Evolutionary conservation across 2,113 vertebrate species (phyloP), one percentile per base, ranked within the genome.

Genomic region (Oophaga pumilio): DNA sequence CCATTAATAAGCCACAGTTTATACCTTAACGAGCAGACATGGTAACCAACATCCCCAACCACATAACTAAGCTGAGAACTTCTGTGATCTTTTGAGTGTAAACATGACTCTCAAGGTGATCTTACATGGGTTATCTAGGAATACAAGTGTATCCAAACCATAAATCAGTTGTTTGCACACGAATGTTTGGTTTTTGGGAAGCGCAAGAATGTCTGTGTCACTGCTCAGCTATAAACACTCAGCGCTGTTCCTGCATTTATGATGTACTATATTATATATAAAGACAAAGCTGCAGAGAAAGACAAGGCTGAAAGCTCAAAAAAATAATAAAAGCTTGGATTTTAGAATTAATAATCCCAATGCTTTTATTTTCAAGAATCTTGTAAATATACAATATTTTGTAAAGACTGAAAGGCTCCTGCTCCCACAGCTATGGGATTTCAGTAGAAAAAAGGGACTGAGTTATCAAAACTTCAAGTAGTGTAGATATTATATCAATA

Each of bases 111-210:
- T 78, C 28, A 49, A 64, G 73, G 57, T 24, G 60, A 64, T 52
- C 74, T 66, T 33, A 17, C 66, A 49, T 49, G 59, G 56, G 49
- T 78, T 68, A 79, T 86, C 59, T 78, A 68, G 49, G 43, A 86
- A 68, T 66, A 77, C 74, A 78, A 78, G 74, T 79, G 85, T 86
- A 86, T 77, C 76, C 85, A 86, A 86, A 86, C 82, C 82, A 76
- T 76, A 85, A 76, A 85, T 85, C 76, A 56, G 28, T 76, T 86
- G 76, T 86, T 86, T 86, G 85, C 74, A 86, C 74, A 86, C 52
- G 74, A 43, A 66, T 33, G 74, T 49, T 66, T 33, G 74, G 28
- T 26, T 26, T 68, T 86, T 79, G 73, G 76, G 66, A 86, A 64
- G 17, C 64, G 74, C 10, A 66, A 33, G 56, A 85, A 85, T 85